Evolutionary conservation across 2,888 invertebrate genomes (phyloP), one percentile per base, ranked within the genome.

Genomic region (Morpho achilles): DNA sequence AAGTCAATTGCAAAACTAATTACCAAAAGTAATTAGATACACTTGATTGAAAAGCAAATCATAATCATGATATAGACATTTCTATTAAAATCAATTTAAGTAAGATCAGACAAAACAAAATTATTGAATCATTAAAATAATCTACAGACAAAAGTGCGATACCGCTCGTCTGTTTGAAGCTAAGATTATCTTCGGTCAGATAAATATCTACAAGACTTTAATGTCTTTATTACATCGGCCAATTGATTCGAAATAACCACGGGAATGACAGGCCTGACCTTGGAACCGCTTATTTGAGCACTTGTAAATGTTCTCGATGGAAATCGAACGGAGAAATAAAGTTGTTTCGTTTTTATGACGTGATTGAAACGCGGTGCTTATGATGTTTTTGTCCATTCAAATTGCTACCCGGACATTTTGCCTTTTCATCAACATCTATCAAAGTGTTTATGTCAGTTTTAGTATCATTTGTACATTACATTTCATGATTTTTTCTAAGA

Each of bases 201-300:
- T 63, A 60, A 39, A 22, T 39, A 61, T 61, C 58, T 56, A 51
- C 56, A 54, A 45, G 59, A 59, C 16, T 59, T 61, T 84, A 84
- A 87, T 86, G 85, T 82, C 87, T 87, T 87, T 82, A 86, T 87
- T 84, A 84, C 75, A 56, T 53, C 73, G 71, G 74, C 69, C 82
- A 81, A 84, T 85, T 85, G 84, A 85, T 83, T 86, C 73, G 63
- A 58, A 74, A 68, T 69, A 69, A 66, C 61, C 59, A 61, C 57
- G 60, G 49, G 48, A 56, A 58, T 58, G 39, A 53, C 59, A 43
- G 32, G 43, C 57, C 8, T 50, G 39, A 53, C 54, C 50, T 58
- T 61, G 58, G 39, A 46, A 49, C 57, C 58, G 66, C 49, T 56
- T 50, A 40, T 53, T 53, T 53, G 45, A 56, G 16, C 8, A 46